These are phyloP conservation scores for Strigamia maritima DNA, from an alignment of 2,888 invertebrate species.

Conservation along the genomic window DNA sequence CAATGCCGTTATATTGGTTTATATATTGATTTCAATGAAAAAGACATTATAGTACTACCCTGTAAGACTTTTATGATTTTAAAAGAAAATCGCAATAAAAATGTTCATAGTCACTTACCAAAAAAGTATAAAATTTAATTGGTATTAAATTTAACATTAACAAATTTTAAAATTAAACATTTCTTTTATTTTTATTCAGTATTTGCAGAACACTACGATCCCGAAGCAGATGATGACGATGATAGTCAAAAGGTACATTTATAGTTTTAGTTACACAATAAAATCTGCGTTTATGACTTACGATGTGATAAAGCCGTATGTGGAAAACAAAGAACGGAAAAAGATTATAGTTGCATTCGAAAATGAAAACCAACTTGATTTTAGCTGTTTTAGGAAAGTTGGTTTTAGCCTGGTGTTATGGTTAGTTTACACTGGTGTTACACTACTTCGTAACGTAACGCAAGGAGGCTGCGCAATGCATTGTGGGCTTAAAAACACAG, in stretches of 20 bases:
- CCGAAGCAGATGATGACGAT: conserved; percentile 89
- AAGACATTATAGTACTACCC: neutral
- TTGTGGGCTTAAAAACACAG: too few relatives aligned
- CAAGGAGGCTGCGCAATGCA: too few relatives aligned
- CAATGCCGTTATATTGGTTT: neutral
- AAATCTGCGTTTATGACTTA: neutral
- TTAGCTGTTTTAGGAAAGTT: too few relatives aligned
- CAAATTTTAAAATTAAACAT: neutral
- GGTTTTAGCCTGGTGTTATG: too few relatives aligned
- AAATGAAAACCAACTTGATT: too few relatives aligned
- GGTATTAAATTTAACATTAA: too few relatives aligned
- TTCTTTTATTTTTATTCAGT: conserved; percentile 58
- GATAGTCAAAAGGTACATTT: conserved; percentile 51
- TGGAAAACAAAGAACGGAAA: too few relatives aligned
- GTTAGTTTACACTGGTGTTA: too few relatives aligned
- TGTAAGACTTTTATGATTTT: neutral
- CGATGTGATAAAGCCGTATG: too few relatives aligned
- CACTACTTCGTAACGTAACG: too few relatives aligned
- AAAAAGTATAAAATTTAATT: neutral
- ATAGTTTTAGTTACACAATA: neutral
- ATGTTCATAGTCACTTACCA: neutral
- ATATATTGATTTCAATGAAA: neutral
- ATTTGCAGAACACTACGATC: conserved; percentile 95
- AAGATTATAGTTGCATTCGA: too few relatives aligned
- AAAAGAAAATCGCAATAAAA: neutral